Conservation (phyloP, 2,113 vertebrate genomes). For the Romanogobio albipinnatus region DNA sequence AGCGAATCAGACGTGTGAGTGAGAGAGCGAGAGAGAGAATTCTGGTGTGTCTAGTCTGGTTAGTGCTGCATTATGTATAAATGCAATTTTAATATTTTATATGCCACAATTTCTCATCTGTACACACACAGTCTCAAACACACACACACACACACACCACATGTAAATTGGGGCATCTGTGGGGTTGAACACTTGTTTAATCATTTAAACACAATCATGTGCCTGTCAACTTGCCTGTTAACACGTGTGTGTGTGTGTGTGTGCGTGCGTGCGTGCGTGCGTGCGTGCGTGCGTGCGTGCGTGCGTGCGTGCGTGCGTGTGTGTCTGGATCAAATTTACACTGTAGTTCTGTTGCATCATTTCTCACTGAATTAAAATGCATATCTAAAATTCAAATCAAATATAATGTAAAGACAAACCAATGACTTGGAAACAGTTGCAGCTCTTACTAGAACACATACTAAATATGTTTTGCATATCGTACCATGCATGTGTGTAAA, state of each 20-base stretch:
- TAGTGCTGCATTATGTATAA: constrained; percentile 71
- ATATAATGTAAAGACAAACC: constrained; percentile 38
- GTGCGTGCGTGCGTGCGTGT: constrained; percentile 12
- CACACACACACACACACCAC: constrained; percentile 29
- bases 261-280: too few relatives aligned
- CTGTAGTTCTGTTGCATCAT: constrained; percentile 15
- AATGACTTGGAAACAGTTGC: constrained; percentile 57
- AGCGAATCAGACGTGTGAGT: not conserved
- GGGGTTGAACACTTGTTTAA: constrained; percentile 47
- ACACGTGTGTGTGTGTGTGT: constrained; percentile 14
- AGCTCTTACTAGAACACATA: not conserved
- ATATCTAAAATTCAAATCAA: constrained; percentile 36
- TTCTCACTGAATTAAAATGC: constrained; percentile 17
- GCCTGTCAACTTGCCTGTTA: constrained; percentile 44
- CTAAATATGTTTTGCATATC: not conserved
- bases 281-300: too few relatives aligned
- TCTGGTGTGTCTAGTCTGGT: not conserved
- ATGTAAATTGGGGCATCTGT: constrained; percentile 8
- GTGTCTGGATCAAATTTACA: constrained; percentile 1
- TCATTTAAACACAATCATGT: constrained; percentile 54
- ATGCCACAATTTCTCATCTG: constrained; percentile 51
- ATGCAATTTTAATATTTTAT: constrained; percentile 70
- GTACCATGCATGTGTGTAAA: not conserved
- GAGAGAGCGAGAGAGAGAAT: constrained; percentile 34
- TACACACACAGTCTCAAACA: constrained; percentile 65